Conservation (phyloP, 2,113 vertebrate genomes). For the Corythornis madagascariensis region DNA sequence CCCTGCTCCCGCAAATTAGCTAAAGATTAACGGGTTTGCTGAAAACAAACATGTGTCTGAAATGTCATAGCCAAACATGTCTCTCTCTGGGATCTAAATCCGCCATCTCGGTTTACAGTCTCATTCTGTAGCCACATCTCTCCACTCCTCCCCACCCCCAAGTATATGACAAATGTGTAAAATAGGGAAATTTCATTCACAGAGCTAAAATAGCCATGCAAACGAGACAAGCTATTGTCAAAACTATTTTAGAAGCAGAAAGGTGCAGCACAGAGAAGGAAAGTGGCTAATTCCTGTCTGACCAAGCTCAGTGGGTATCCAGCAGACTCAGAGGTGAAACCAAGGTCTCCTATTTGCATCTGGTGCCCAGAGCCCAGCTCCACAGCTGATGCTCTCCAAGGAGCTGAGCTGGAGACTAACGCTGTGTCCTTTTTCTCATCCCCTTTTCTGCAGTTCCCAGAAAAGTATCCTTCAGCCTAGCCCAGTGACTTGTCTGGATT, state of each 20-base stretch:
- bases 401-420: background rate
- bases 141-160: rapidly evolving
- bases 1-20: background rate
- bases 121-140: background rate
- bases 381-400: rapidly evolving
- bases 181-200: background rate
- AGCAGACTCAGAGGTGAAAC: background rate
- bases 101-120: background rate
- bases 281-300: background rate
- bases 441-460: background rate
- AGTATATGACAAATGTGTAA: background rate
- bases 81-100: background rate
- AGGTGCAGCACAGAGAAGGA: background rate
- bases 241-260: background rate
- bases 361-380: background rate
- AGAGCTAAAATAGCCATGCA: background rate
- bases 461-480: background rate
- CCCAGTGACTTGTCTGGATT: background rate
- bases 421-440: background rate
- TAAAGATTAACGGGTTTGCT: rapidly evolving
- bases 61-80: background rate
- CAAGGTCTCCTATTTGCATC: background rate
- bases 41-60: background rate
- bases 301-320: background rate
- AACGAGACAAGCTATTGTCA: background rate